Base-by-base conservation (phyloP, 2,113 vertebrate genomes). In the Balaeniceps rex region DNA sequence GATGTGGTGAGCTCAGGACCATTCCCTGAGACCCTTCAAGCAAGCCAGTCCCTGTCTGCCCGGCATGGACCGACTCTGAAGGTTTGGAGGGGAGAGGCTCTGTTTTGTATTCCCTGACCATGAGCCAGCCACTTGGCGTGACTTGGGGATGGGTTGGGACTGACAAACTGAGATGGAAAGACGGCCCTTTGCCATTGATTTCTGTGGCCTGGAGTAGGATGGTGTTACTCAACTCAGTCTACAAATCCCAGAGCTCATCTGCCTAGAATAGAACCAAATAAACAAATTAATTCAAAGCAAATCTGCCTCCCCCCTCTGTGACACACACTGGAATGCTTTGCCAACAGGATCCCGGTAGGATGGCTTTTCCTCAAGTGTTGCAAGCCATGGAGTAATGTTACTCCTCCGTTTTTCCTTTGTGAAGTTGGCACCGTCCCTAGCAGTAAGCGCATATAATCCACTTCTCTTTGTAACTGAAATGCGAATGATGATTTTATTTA, bases 261-360 rank as follows among this genome's bases (percentile, higher is more conserved):
- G 63, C 93, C 94, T 74, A 80, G 75, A 96, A 97, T 81, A 96
- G 89, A 95, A 93, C 33, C 71, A 95, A 90, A 96, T 93, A 97
- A 95, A 96, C 93, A 97, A 87, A 89, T 68, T 91, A 95, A 94
- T 95, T 95, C 75, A 94, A 93, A 95, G 87, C 87, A 93, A 95
- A 94, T 94, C 74, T 95, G 63, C 74, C 74, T 86, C 25, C 29
- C 46, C 29, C 31, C 9, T 8, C 75, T 92, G 83, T 1, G 10
- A 31, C 55, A 87, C 83, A 85, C 83, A 63, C 70, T 87, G 65
- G 70, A 87, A 46, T 89, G 44, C 54, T 83, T 80, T 95, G 94
- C 87, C 82, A 96, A 14, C 65, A 81, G 26, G 40, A 94, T 94
- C 70, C 83, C 72, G 92, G 38, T 71, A 76, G 61, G 26, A 80